phyloP scores from a whole-genome alignment of 2,797 vertebrate genomes.

The Sebastes trivittatus region DNA sequence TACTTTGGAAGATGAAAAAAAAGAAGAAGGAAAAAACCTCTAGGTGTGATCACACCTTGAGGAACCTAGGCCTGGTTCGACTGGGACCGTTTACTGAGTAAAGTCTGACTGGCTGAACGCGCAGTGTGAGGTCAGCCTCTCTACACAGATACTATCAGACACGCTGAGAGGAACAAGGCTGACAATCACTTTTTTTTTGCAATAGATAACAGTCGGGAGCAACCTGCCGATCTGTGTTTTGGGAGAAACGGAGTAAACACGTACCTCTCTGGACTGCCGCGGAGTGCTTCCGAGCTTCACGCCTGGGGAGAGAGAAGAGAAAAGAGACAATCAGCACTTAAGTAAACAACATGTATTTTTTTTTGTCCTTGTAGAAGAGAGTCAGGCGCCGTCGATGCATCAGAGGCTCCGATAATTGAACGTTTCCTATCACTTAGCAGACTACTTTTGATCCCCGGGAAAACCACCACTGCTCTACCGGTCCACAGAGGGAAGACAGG shows the following conservation, averaged over 20 bases:
- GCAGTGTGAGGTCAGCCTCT: slow-evolving; percentile 62
- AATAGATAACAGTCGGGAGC: slow-evolving; percentile 62
- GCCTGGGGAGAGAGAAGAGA: slow-evolving; percentile 62
- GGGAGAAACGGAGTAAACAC: slow-evolving; percentile 58
- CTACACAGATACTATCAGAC: slow-evolving; percentile 71
- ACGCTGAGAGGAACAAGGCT: slow-evolving; percentile 68
- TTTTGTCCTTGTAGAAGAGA: slow-evolving; percentile 25
- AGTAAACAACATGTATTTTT: slow-evolving; percentile 46
- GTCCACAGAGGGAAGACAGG: slow-evolving; percentile 24
- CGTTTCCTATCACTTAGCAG: slow-evolving; percentile 38
- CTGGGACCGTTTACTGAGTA: slow-evolving; percentile 45
- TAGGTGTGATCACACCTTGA: slow-evolving; percentile 2
- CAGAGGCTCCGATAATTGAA: slow-evolving; percentile 37
- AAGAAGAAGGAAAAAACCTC: not conserved
- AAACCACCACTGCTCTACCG: slow-evolving; percentile 19
- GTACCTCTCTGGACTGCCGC: slow-evolving; percentile 76
- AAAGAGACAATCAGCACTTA: slow-evolving; percentile 54
- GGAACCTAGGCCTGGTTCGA: not conserved
- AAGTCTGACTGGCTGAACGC: slow-evolving; percentile 45
- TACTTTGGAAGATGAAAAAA: not conserved
- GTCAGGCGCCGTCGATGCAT: not conserved
- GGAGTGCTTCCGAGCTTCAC: slow-evolving; percentile 63
- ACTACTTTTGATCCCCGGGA: slow-evolving; percentile 21
- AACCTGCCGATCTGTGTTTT: slow-evolving; percentile 66
- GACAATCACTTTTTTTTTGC: slow-evolving; percentile 55